Conservation (phyloP, 2,888 invertebrate species). For the Camptogramma bilineatum region DNA sequence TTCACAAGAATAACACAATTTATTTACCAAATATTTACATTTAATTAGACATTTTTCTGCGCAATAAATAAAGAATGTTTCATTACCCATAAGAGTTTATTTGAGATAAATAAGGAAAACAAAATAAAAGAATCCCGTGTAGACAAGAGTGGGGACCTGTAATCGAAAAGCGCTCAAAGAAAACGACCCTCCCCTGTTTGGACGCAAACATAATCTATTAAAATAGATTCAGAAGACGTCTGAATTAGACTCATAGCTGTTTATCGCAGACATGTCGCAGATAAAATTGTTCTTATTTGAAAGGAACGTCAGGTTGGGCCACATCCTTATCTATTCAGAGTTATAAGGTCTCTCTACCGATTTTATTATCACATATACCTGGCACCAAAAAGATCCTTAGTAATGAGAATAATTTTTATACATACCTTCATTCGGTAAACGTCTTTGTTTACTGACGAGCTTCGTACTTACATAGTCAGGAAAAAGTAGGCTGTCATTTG, state of each 20-base stretch:
- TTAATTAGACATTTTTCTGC: constrained; percentile 32
- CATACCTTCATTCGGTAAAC: not conserved
- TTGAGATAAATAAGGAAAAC: constrained; percentile 52
- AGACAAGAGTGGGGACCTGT: constrained; percentile 50
- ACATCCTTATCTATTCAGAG: not conserved
- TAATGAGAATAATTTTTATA: too few relatives aligned
- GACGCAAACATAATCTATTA: constrained; percentile 54
- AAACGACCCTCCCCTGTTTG: constrained; percentile 51
- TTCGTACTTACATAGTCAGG: not conserved
- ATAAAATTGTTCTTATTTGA: constrained; percentile 19
- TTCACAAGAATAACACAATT: constrained; percentile 21
- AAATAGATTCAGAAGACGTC: constrained; percentile 49
- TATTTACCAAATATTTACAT: constrained; percentile 35
- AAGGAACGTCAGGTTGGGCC: not conserved
- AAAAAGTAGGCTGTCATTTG: constrained; percentile 24
- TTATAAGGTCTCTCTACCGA: not conserved
- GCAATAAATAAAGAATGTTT: constrained; percentile 35
- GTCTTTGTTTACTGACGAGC: constrained; percentile 1
- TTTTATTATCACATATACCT: not conserved
- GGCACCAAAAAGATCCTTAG: not conserved
- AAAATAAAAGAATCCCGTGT: constrained; percentile 48
- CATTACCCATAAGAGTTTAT: constrained; percentile 31
- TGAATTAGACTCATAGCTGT: constrained; percentile 45
- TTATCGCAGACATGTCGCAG: constrained; percentile 22
- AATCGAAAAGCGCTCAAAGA: constrained; percentile 63